phyloP scores from a whole-genome alignment of 2,113 vertebrate species.

The Onychostruthus taczanowskii region DNA sequence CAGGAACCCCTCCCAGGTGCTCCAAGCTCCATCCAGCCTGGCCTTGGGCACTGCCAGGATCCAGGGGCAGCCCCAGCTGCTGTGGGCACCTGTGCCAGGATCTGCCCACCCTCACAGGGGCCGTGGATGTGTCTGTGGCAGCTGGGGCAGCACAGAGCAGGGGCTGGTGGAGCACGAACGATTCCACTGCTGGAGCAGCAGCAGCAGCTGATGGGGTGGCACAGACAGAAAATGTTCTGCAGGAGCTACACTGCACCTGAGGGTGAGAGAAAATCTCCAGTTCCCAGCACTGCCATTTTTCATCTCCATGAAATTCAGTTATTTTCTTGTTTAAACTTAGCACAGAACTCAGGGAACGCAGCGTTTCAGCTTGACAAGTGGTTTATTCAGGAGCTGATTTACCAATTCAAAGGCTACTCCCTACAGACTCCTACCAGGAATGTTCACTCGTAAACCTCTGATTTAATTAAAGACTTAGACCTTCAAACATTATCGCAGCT shows the following conservation, averaged over 20 bases:
- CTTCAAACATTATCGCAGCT: conserved; percentile 65
- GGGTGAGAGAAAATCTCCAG: neutral
- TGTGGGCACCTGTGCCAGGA: neutral
- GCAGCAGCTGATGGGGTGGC: neutral
- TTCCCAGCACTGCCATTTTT: neutral
- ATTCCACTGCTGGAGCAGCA: neutral
- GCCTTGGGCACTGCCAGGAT: neutral
- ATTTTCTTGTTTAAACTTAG: conserved; percentile 25
- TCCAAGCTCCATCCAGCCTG: neutral
- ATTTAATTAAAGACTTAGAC: conserved; percentile 60
- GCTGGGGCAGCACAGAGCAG: neutral
- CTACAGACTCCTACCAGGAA: conserved; percentile 59
- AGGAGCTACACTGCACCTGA: neutral
- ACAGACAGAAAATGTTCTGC: neutral
- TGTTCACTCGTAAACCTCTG: conserved; percentile 29
- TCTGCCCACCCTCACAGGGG: neutral
- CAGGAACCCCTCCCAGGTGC: neutral
- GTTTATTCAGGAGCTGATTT: conserved; percentile 66
- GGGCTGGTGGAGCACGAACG: neutral
- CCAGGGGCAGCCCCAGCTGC: neutral
- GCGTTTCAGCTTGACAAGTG: conserved; percentile 33
- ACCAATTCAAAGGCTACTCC: conserved; percentile 62
- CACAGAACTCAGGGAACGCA: neutral
- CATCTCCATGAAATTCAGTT: neutral
- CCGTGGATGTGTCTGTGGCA: neutral